Conservation (phyloP, 2,888 invertebrate genomes). For the Euproctis similis region DNA sequence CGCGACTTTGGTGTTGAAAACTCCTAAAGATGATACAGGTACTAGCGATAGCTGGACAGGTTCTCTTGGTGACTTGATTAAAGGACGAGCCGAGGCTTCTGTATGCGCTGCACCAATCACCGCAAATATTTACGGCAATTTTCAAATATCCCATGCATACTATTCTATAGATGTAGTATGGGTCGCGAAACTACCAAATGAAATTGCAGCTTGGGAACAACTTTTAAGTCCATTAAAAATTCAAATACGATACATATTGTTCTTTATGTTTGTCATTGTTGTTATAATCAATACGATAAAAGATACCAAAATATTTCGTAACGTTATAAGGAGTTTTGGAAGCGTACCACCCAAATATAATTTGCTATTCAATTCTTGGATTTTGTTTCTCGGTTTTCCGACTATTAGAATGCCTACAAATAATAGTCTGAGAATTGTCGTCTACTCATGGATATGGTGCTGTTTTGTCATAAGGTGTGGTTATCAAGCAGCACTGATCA, state of each 20-base stretch:
- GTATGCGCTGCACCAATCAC: slow-evolving; percentile 55
- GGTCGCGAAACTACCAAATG: slow-evolving; percentile 48
- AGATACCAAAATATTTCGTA: too few relatives aligned
- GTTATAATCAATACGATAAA: too few relatives aligned
- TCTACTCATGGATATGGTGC: slow-evolving; percentile 52
- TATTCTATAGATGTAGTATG: slow-evolving; percentile 33
- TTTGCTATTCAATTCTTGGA: slow-evolving; percentile 48
- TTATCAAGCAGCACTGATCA: slow-evolving; percentile 54
- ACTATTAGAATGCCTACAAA: slow-evolving; percentile 37
- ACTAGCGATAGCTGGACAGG: slow-evolving; percentile 61
- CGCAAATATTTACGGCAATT: slow-evolving; percentile 35
- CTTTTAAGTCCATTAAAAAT: too few relatives aligned
- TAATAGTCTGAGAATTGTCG: slow-evolving; percentile 31
- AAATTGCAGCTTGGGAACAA: too few relatives aligned
- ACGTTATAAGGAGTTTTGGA: too few relatives aligned
- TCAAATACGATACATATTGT: too few relatives aligned
- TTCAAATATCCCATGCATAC: slow-evolving; percentile 47
- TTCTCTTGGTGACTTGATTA: slow-evolving; percentile 47
- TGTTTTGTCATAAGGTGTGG: slow-evolving; percentile 52
- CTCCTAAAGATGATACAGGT: slow-evolving; percentile 25
- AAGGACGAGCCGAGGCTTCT: slow-evolving; percentile 53
- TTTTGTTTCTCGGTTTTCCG: slow-evolving; percentile 53
- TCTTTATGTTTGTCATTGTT: too few relatives aligned
- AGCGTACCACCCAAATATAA: too few relatives aligned
- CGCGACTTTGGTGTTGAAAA: slow-evolving; percentile 35